phyloP scores from a whole-genome alignment of 2,888 invertebrate genomes.

The Pollenia labialis region DNA sequence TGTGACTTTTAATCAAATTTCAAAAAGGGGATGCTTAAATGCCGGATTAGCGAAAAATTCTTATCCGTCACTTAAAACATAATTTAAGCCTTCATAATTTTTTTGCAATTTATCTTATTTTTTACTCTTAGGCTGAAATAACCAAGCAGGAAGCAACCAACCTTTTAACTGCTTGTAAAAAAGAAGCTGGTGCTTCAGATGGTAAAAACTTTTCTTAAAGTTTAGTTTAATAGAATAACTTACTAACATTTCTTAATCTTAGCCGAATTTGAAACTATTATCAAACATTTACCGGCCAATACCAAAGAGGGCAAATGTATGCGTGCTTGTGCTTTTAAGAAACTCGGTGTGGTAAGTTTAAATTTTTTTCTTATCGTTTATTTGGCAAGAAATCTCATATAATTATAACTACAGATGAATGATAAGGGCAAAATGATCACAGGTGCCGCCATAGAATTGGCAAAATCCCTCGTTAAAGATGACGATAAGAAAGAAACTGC shows the following conservation, averaged over 20 bases:
- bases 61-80: background rate
- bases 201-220: slow-evolving; percentile 75
- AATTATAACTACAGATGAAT: slow-evolving; percentile 76
- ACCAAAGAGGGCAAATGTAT: slow-evolving; percentile 81
- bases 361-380: background rate
- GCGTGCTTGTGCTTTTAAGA: slow-evolving; percentile 81
- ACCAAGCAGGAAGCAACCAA: slow-evolving; percentile 77
- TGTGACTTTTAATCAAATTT: too few species aligned
- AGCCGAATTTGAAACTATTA: slow-evolving; percentile 80
- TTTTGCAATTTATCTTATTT: background rate
- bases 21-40: too few species aligned
- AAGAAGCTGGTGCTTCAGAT: slow-evolving; percentile 80
- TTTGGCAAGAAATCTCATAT: background rate
- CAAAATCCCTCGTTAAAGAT: slow-evolving; percentile 75
- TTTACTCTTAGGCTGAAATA: slow-evolving; percentile 67
- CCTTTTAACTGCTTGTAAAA: slow-evolving; percentile 78
- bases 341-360: slow-evolving; percentile 80
- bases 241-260: background rate
- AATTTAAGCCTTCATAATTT: background rate
- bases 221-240: background rate
- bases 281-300: slow-evolving; percentile 77
- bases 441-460: slow-evolving; percentile 76
- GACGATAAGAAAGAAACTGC: slow-evolving; percentile 77
- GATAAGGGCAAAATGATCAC: slow-evolving; percentile 79
- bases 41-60: too few species aligned